A percentile compares a stretch with the other conserved stretches of the same genome.
Evolutionary conservation across 1,140 invertebrate species (phyloP).

Genomic region (Stratiolaelaps scimitus): DNA sequence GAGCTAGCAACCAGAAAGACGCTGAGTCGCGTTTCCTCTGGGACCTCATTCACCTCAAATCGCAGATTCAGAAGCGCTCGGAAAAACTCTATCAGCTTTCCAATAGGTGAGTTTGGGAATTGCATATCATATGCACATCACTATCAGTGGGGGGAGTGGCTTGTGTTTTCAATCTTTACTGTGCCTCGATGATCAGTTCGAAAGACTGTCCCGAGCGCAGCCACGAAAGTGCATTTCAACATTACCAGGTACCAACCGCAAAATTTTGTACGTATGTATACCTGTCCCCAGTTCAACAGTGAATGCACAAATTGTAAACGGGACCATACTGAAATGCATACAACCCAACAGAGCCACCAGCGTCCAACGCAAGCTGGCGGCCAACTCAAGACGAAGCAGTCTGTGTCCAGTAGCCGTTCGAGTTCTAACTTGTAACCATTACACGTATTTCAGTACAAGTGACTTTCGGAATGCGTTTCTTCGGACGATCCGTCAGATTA

Average conservation of each 20-base stretch:
- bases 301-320: too few relatives aligned
- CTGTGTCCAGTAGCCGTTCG: not conserved
- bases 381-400: conserved; percentile 3
- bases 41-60: conserved; percentile 87
- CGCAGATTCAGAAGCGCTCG: conserved; percentile 76
- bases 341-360: not conserved
- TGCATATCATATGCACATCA: too few relatives aligned
- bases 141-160: too few relatives aligned
- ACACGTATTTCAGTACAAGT: conserved; percentile 63
- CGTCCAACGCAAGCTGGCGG: not conserved
- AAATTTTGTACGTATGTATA: too few relatives aligned
- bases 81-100: conserved; percentile 94
- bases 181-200: too few relatives aligned
- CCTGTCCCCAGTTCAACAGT: too few relatives aligned
- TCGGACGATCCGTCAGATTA: conserved; percentile 88
- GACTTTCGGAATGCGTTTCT: conserved; percentile 91
- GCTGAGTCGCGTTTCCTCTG: conserved; percentile 88
- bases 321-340: too few relatives aligned
- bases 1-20: conserved; percentile 63
- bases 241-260: too few relatives aligned
- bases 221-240: too few relatives aligned
- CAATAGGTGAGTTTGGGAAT: conserved; percentile 56
- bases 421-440: not conserved
- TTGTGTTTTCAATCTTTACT: too few relatives aligned
- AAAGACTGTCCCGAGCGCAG: too few relatives aligned